Conservation (phyloP, 1,140 invertebrate species). For the Drosophila sproati region DNA sequence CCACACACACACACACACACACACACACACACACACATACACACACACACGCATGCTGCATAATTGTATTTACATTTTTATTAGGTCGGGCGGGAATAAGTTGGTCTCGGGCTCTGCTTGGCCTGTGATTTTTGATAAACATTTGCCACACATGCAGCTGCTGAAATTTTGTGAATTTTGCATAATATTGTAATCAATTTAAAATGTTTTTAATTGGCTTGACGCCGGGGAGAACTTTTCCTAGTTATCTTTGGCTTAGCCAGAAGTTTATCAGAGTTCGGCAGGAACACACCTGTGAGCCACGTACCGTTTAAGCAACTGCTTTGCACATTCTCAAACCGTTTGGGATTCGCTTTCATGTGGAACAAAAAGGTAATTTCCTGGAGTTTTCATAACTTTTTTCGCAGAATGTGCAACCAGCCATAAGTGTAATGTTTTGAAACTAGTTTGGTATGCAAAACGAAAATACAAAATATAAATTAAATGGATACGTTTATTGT, state of each 20-base stretch:
- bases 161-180: slow-evolving; percentile 45
- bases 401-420: too few species aligned
- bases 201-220: slow-evolving; percentile 64
- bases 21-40: slow-evolving; percentile 20
- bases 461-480: neutral
- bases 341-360: slow-evolving; percentile 14
- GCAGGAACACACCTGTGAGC: slow-evolving; percentile 44
- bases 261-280: slow-evolving; percentile 48
- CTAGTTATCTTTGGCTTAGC: slow-evolving; percentile 36
- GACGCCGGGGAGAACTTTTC: slow-evolving; percentile 5
- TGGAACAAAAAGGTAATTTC: neutral
- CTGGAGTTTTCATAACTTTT: neutral
- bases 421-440: neutral
- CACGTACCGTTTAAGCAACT: slow-evolving; percentile 39
- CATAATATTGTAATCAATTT: slow-evolving; percentile 75
- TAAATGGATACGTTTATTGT: neutral
- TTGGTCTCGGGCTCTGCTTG: slow-evolving; percentile 12
- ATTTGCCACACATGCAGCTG: slow-evolving; percentile 28
- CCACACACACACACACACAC: slow-evolving; percentile 12
- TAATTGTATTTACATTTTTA: slow-evolving; percentile 30
- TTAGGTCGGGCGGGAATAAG: slow-evolving; percentile 20
- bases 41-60: slow-evolving; percentile 10
- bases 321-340: slow-evolving; percentile 34
- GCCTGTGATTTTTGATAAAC: slow-evolving; percentile 28
- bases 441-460: neutral